phyloP scores from a whole-genome alignment of 1,140 invertebrate species.

The Daktulosphaira vitifoliae region DNA sequence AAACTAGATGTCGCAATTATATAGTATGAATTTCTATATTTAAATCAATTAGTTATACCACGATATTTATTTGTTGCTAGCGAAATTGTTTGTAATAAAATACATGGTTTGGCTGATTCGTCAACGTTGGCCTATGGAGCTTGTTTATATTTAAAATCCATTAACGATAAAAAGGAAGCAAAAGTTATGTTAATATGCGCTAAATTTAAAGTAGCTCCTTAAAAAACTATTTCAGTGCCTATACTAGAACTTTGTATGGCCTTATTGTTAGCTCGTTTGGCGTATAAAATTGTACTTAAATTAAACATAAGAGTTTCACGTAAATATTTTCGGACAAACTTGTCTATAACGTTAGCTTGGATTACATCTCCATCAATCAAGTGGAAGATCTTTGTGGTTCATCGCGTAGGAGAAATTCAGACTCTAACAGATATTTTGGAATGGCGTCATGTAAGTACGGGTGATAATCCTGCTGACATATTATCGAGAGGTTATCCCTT shows the following conservation, averaged over 20 bases:
- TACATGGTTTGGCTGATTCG: no score
- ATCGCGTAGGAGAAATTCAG: slow-evolving; percentile 42
- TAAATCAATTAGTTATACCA: no score
- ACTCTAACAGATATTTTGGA: no score
- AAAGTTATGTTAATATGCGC: slow-evolving; percentile 40
- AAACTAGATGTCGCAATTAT: no score
- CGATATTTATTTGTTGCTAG: neutral
- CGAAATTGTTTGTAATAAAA: neutral
- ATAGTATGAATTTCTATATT: neutral
- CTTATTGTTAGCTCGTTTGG: slow-evolving; percentile 37
- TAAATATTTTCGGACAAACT: slow-evolving; percentile 40
- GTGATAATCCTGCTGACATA: no score
- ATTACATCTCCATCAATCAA: slow-evolving; percentile 35
- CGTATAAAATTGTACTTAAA: slow-evolving; percentile 33
- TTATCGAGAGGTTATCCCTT: slow-evolving; percentile 42
- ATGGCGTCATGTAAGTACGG: no score
- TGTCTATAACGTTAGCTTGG: no score
- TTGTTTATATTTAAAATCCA: slow-evolving; percentile 39
- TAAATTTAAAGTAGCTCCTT: slow-evolving; percentile 42
- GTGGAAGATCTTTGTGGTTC: slow-evolving; percentile 43
- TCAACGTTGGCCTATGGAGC: slow-evolving; percentile 40
- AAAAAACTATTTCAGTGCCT: slow-evolving; percentile 41
- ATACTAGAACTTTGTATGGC: slow-evolving; percentile 43
- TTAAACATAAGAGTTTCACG: no score
- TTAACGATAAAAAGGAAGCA: no score